Percentiles rank a stretch among this genome's conserved stretches.
Evolutionary conservation across 2,888 invertebrate genomes (phyloP).

Genomic region (Drosophila recens): DNA sequence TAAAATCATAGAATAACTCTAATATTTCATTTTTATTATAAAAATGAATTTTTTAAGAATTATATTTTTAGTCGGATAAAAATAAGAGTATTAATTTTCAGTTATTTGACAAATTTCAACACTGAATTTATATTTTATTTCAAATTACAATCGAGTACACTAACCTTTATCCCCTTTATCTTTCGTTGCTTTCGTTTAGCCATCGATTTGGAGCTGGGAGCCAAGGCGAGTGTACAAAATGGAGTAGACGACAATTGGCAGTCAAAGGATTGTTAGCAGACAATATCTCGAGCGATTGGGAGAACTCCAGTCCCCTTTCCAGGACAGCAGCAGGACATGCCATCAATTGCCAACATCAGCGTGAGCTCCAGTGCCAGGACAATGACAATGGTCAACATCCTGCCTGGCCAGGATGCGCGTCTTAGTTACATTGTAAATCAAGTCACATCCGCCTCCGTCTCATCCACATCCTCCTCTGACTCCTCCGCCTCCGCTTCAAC

Average conservation of each 20-base stretch:
- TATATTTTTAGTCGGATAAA: background rate
- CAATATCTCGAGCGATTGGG: slow-evolving; percentile 9
- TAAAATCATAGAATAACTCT: no score
- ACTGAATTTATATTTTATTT: background rate
- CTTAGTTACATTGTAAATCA: slow-evolving; percentile 78
- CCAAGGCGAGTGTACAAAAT: slow-evolving; percentile 44
- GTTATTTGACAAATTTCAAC: background rate
- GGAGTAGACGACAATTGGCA: slow-evolving; percentile 53
- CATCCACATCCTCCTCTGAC: slow-evolving; percentile 24
- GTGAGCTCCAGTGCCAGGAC: slow-evolving; percentile 53
- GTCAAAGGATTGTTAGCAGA: slow-evolving; percentile 51
- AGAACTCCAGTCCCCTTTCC: background rate
- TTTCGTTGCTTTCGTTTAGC: slow-evolving; percentile 9
- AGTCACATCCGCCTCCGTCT: slow-evolving; percentile 56
- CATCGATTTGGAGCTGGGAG: slow-evolving; percentile 34
- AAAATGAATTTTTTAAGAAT: background rate
- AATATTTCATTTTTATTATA: background rate
- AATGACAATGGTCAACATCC: slow-evolving; percentile 61
- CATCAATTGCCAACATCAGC: slow-evolving; percentile 71
- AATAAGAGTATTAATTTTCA: background rate
- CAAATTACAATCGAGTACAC: background rate
- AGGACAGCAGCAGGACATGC: slow-evolving; percentile 49
- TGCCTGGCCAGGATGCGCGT: slow-evolving; percentile 65
- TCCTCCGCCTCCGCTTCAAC: slow-evolving; percentile 29
- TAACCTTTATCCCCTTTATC: slow-evolving; percentile 23